A percentile compares a stretch with the other conserved stretches of the same genome.
Evolutionary conservation across 2,797 vertebrate genomes (phyloP).

Genomic region (Champsocephalus gunnari): DNA sequence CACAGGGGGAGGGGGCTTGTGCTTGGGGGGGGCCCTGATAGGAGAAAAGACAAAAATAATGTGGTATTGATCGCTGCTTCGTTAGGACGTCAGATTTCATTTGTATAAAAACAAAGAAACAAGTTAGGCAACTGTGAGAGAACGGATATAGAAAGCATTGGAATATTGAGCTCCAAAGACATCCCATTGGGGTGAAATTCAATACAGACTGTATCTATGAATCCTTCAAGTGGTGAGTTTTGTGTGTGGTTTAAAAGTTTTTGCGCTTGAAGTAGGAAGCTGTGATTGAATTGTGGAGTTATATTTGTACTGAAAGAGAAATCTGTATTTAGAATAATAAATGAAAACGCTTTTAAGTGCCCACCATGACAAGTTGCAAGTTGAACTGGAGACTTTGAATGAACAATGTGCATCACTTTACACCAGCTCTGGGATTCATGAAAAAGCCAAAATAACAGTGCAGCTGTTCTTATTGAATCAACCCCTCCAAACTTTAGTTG

Average conservation of each 20-base stretch:
- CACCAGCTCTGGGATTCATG: not conserved
- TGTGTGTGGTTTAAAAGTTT: slow-evolving; percentile 6
- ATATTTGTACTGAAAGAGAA: not conserved
- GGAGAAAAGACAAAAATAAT: slow-evolving; percentile 53
- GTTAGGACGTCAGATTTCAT: slow-evolving; percentile 28
- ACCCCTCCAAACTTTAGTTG: no score
- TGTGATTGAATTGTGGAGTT: not conserved
- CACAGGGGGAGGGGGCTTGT: slow-evolving; percentile 84
- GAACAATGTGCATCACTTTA: no score
- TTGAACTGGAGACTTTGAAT: not conserved
- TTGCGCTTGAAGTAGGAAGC: not conserved
- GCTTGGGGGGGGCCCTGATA: slow-evolving; percentile 83
- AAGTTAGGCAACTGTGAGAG: not conserved
- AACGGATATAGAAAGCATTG: not conserved
- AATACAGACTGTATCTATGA: not conserved
- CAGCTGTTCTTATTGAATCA: no score
- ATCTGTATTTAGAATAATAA: not conserved
- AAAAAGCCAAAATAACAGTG: not conserved
- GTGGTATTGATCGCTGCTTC: slow-evolving; percentile 9
- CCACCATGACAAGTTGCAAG: not conserved
- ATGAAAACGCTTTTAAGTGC: not conserved
- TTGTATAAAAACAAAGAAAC: slow-evolving; percentile 20
- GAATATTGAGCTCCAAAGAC: not conserved
- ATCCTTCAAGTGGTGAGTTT: not conserved
- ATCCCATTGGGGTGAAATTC: not conserved